Evolutionary conservation across 2,113 vertebrate species (phyloP), one percentile per base, ranked within the genome.

Genomic region (Propithecus coquereli): DNA sequence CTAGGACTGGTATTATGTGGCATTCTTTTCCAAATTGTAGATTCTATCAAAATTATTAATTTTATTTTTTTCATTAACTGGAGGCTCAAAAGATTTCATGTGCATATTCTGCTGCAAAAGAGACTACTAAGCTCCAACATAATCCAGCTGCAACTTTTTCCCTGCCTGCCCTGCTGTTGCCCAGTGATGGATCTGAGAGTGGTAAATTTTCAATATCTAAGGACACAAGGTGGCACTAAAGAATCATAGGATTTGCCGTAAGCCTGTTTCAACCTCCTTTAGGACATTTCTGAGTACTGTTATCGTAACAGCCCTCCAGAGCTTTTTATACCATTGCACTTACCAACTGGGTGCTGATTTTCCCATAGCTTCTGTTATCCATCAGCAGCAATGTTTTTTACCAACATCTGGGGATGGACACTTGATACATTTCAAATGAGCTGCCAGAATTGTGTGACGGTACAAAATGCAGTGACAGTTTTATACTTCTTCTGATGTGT

Each of bases 141-240:
- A 68, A 76, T 43, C 80, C 52, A 37, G 10, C 3, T 32, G 37
- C 43, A 61, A 47, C 23, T 37, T 68, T 85, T 85, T 34, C 30
- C 27, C 6, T 14, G 8, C n/a, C 20, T 66, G 52, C n/a, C 37
- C 5, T 32, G 43, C 23, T 40, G 25, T 30, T 30, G 52, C 23
- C 74, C 45, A 7, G 2, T 3, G 5, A 43, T 43, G 2, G 5
- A 0, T 34, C 30, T 22, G n/a, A 54, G 7, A 16, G 5, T 17
- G 20, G 88, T n/a, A 20, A 52, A 57, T 8, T 23, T n/a, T 37
- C 37, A 37, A 17, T 10, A 70, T 71, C 34, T 70, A 57, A n/a
- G 68, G 65, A 71, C 97, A 87, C 97, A 54, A 96, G 97, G 94
- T 95, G 97, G 97, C 93, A 45, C 83, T 81, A 71, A 57, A 61